Evolutionary conservation across 2,888 invertebrate species (phyloP).

Genomic region (Cephus sareptanus): DNA sequence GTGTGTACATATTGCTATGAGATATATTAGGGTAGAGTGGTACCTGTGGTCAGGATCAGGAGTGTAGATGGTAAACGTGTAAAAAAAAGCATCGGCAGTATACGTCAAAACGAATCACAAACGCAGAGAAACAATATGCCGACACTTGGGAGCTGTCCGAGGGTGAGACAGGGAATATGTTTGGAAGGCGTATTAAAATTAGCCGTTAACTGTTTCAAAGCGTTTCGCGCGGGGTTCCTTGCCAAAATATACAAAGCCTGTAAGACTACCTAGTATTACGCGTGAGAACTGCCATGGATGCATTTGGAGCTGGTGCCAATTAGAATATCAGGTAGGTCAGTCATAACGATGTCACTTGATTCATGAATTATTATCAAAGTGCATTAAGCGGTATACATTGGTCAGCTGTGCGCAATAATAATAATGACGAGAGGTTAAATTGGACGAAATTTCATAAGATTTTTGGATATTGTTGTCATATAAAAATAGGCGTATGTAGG

Average conservation of each 20-base stretch:
- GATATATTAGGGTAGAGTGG: background rate
- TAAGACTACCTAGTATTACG: background rate
- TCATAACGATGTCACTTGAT: background rate
- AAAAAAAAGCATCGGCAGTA: constrained; percentile 12
- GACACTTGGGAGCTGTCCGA: constrained; percentile 6
- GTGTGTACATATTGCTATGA: background rate
- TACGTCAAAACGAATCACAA: constrained; percentile 21
- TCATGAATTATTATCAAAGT: background rate
- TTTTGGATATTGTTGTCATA: no score
- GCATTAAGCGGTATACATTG: background rate
- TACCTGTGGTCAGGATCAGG: background rate
- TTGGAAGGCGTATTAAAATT: constrained; percentile 22
- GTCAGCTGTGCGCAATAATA: background rate
- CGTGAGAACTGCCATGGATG: background rate
- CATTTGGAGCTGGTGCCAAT: background rate
- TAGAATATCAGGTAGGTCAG: background rate
- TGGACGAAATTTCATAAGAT: no score
- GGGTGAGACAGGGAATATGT: constrained; percentile 6
- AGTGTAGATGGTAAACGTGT: background rate
- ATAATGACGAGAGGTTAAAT: background rate
- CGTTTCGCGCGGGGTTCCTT: constrained; percentile 14
- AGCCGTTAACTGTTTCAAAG: constrained; percentile 23
- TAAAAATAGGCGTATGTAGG: background rate
- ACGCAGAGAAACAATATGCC: constrained; percentile 17
- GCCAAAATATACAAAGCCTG: constrained; percentile 19